Conservation (phyloP, 2,113 vertebrate species). For the Haliaeetus leucogaster region DNA sequence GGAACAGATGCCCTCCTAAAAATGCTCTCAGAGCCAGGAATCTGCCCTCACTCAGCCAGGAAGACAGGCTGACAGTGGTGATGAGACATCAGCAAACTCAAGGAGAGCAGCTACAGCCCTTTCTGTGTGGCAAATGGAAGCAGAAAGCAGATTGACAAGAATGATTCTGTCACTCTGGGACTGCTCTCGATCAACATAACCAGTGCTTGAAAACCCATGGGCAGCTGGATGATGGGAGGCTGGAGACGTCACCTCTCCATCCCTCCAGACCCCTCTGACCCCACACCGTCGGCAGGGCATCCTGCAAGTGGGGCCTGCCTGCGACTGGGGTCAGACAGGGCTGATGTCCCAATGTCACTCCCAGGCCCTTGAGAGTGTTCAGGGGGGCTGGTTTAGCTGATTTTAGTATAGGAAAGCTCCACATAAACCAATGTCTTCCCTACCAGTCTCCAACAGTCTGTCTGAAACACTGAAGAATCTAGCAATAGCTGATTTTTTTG, state of each 20-base stretch:
- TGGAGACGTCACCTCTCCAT: background rate
- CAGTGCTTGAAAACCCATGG: background rate
- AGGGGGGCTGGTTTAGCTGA: background rate
- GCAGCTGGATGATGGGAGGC: background rate
- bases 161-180: background rate
- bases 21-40: background rate
- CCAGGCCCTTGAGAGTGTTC: background rate
- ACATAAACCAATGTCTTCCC: background rate
- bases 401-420: background rate
- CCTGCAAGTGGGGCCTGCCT: background rate
- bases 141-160: constrained; percentile 41
- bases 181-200: constrained; percentile 45
- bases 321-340: background rate
- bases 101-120: background rate
- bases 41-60: background rate
- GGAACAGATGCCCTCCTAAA: background rate
- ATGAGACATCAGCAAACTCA: background rate
- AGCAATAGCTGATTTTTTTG: background rate
- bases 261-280: background rate
- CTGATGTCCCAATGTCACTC: constrained; percentile 28
- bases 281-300: background rate
- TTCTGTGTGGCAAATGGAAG: constrained; percentile 20
- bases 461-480: background rate
- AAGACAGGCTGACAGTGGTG: background rate
- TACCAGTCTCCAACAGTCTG: background rate